Evolutionary conservation across 2,888 invertebrate genomes (phyloP).

Genomic region (Pristionchus arcanus): DNA sequence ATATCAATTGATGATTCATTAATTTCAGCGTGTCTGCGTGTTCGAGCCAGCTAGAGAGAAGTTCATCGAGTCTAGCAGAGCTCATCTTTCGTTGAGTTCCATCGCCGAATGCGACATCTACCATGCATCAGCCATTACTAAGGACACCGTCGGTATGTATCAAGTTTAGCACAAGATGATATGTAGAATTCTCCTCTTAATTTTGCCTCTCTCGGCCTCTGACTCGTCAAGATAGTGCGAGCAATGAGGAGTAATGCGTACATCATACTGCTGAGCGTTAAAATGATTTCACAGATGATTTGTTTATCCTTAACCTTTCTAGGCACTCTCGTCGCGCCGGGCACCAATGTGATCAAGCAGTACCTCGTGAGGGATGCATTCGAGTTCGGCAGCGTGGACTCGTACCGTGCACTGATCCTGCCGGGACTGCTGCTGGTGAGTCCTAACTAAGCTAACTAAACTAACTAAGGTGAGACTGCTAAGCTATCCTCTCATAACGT

Average conservation of each 20-base stretch:
- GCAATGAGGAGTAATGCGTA: too few species aligned
- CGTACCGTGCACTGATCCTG: background rate
- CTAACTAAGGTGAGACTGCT: too few species aligned
- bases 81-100: background rate
- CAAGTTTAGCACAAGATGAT: too few species aligned
- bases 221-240: too few species aligned
- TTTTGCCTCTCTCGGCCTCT: too few species aligned
- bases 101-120: background rate
- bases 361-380: background rate
- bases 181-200: too few species aligned
- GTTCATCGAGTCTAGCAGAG: background rate
- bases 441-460: background rate
- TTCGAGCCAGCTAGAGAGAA: background rate
- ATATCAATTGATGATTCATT: too few species aligned
- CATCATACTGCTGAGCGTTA: too few species aligned
- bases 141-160: background rate
- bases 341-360: background rate
- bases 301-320: background rate
- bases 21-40: background rate
- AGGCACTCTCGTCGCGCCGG: background rate
- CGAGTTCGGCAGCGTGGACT: background rate
- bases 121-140: background rate
- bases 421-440: background rate
- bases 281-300: too few species aligned
- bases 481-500: too few species aligned